Base-by-base conservation (phyloP, 2,888 invertebrate genomes). In the Drosophila neutralis region DNA sequence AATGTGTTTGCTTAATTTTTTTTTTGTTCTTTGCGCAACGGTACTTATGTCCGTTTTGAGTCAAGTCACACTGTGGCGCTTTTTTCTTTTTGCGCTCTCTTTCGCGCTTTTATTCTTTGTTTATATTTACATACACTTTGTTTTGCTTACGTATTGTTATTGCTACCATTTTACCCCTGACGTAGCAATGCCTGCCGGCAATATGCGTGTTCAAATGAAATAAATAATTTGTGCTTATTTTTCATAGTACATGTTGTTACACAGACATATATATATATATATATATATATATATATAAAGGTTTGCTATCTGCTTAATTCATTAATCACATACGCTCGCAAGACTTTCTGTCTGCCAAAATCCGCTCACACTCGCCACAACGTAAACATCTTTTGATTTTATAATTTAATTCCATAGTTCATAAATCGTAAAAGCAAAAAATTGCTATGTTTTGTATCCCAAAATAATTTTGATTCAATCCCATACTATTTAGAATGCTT, bases 61-160 rank as follows among this genome's bases (percentile, higher is more conserved):
- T 69, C 58, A 72, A 76, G 69, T 52, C 57, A 18, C 66, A 78
- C 76, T 78, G 80, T 78, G 49, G 38, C 63, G 63, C 65, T 38
- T 29, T 35, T 65, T 51, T 69, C 33, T 61, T 58, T 66, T 56
- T 75, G 64, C 64, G 72, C 69, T 77, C 70, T 77, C 70, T 57
- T 69, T 69, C 48, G 68, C 66, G 68, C 87, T 75, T 85, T 80
- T 77, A 73, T 82, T 87, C 87, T 85, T 85, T 85, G 85, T 89
- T 85, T 89, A 85, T 85, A 89, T 89, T 85, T 87, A 80, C 76
- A 61, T 53, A 75, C 48, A 80, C 69, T 85, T 82, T 85, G 87
- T 79, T 87, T 76, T 88, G 87, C 69, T 76, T 66, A 42, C 33
- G 57, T 69, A 52, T 74, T 82, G 73, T 82, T 83, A 52, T 74